Conservation (phyloP, 2,888 invertebrate species). For the Buathra laborator region DNA sequence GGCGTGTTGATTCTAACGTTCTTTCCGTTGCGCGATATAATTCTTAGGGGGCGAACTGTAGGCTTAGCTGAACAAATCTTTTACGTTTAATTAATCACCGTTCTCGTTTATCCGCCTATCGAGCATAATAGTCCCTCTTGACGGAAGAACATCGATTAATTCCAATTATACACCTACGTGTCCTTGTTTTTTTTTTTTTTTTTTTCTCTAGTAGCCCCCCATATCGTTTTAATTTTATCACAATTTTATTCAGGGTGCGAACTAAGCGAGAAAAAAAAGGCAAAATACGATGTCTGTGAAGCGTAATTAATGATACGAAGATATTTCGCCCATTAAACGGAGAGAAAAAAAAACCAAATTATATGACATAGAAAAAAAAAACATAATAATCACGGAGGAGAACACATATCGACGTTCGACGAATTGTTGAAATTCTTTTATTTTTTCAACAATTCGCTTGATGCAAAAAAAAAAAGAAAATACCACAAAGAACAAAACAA, state of each 20-base stretch:
- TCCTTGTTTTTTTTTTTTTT: neutral
- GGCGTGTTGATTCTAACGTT: conserved; percentile 43
- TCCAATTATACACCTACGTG: conserved; percentile 16
- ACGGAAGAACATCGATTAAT: conserved; percentile 1
- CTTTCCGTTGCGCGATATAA: neutral
- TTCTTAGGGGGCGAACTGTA: neutral
- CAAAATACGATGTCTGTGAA: conserved; percentile 19
- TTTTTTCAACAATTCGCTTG: neutral
- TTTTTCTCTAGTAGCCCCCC: conserved; percentile 4
- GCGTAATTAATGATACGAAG: conserved; percentile 28
- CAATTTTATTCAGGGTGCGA: conserved; percentile 11
- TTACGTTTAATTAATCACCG: neutral
- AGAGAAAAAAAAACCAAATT: conserved; percentile 19
- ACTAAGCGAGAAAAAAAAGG: conserved; percentile 14
- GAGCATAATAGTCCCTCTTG: neutral
- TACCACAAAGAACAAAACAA: conserved; percentile 67
- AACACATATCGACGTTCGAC: conserved; percentile 28
- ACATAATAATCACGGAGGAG: conserved; percentile 8
- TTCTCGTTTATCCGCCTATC: neutral
- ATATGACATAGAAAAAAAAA: conserved; percentile 18
- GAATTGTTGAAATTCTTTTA: conserved; percentile 8
- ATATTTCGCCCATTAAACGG: neutral
- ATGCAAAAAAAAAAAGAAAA: conserved; percentile 25
- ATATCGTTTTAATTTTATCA: conserved; percentile 22
- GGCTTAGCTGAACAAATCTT: neutral